Evolutionary conservation across 2,888 invertebrate genomes (phyloP).

Genomic region (Busseola fusca): DNA sequence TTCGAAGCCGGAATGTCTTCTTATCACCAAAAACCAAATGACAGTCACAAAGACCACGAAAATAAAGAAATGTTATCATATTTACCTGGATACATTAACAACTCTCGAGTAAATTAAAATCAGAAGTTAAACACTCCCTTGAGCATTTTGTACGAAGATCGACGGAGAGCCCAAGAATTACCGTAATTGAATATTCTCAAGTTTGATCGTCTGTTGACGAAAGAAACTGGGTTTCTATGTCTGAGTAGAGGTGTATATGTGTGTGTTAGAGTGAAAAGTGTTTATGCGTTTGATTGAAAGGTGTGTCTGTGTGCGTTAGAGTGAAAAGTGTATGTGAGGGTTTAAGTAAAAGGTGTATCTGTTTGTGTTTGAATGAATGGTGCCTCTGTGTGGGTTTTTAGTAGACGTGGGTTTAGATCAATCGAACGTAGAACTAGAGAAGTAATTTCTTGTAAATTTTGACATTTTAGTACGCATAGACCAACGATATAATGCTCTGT

Average conservation of each 20-base stretch:
- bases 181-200: constrained; percentile 51
- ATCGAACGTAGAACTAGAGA: not conserved
- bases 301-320: not conserved
- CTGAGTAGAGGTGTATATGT: not conserved
- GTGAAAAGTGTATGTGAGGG: not conserved
- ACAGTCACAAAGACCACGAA: not conserved
- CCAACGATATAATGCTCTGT: not conserved
- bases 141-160: constrained; percentile 33
- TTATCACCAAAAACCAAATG: constrained; percentile 10
- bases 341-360: not conserved
- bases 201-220: constrained; percentile 41
- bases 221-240: not conserved
- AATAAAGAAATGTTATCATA: constrained; percentile 20
- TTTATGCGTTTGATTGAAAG: too few relatives aligned
- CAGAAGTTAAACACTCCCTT: constrained; percentile 29
- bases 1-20: not conserved
- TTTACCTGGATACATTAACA: constrained; percentile 37
- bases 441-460: not conserved
- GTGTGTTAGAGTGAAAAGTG: not conserved
- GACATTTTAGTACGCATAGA: not conserved
- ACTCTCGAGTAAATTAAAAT: constrained; percentile 36
- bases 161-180: constrained; percentile 44
- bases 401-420: not conserved
- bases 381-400: constrained; percentile 1
- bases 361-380: not conserved